Percentiles rank a stretch among this genome's conserved stretches.
Evolutionary conservation across 2,888 invertebrate genomes (phyloP).

Genomic region (Troides oblongomaculatus): DNA sequence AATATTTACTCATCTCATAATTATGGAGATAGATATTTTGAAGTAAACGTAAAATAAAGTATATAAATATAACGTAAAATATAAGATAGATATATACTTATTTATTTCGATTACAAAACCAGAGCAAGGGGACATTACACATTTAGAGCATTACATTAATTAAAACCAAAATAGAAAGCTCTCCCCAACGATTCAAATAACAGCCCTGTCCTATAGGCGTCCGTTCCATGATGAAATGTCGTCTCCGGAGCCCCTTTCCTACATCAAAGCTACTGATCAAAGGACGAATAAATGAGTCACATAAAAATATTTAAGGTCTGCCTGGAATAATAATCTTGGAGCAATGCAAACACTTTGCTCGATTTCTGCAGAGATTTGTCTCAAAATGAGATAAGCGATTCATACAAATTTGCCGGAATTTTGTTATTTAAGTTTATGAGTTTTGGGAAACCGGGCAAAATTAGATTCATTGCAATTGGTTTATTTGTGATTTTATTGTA

Average conservation of each 20-base stretch:
- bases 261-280: conserved; percentile 31
- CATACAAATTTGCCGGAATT: conserved; percentile 21
- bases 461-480: neutral
- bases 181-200: conserved; percentile 23
- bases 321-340: conserved; percentile 28
- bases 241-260: conserved; percentile 17
- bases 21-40: too few relatives aligned
- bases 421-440: conserved; percentile 9
- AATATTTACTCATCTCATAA: too few relatives aligned
- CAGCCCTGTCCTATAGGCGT: conserved; percentile 21
- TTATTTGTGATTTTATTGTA: neutral
- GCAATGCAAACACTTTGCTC: conserved; percentile 27
- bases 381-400: conserved; percentile 24
- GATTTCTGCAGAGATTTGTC: conserved; percentile 24
- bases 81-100: neutral
- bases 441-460: conserved; percentile 3
- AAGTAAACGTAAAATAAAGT: neutral
- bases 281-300: conserved; percentile 30
- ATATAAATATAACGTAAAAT: too few relatives aligned
- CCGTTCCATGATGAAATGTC: conserved; percentile 29
- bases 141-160: conserved; percentile 21
- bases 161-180: conserved; percentile 29
- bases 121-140: conserved; percentile 9
- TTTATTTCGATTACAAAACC: neutral
- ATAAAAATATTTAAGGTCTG: conserved; percentile 30